phyloP scores from a whole-genome alignment of 2,888 invertebrate species.

The Aleiodes alternator region DNA sequence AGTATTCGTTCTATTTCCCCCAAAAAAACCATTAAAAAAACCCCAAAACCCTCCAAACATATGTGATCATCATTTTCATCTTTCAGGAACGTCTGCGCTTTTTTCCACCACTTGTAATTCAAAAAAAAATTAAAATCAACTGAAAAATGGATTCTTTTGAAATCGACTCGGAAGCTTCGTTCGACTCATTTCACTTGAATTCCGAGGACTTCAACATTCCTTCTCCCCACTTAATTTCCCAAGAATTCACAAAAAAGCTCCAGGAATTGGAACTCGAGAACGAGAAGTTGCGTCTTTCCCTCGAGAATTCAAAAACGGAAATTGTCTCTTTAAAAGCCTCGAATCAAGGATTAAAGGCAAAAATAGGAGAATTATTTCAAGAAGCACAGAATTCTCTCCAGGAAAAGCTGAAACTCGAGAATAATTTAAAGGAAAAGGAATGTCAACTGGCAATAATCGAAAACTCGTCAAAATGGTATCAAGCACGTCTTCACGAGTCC shows the following conservation, averaged over 20 bases:
- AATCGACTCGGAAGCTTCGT: slow-evolving; percentile 8
- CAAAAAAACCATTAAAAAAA: background rate
- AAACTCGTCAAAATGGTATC: slow-evolving; percentile 66
- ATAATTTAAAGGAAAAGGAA: slow-evolving; percentile 59
- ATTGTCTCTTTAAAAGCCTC: slow-evolving; percentile 57
- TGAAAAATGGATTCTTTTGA: slow-evolving; percentile 1
- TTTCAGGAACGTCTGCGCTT: background rate
- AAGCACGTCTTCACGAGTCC: slow-evolving; percentile 61
- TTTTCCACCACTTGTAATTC: background rate
- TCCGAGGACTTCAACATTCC: slow-evolving; percentile 17
- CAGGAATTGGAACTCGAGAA: slow-evolving; percentile 28
- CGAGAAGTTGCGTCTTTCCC: slow-evolving; percentile 19
- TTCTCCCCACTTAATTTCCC: background rate
- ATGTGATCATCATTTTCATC: background rate
- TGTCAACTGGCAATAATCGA: slow-evolving; percentile 58
- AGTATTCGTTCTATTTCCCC: background rate
- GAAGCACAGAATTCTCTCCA: slow-evolving; percentile 63
- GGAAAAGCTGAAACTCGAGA: slow-evolving; percentile 63
- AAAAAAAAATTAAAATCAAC: too few relatives aligned
- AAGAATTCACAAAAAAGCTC: background rate
- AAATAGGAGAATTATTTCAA: slow-evolving; percentile 64
- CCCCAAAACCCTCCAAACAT: background rate
- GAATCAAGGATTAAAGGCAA: slow-evolving; percentile 66
- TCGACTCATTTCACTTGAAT: slow-evolving; percentile 8
- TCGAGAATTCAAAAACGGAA: slow-evolving; percentile 17